These are phyloP conservation scores for Spondyliosoma cantharus DNA, from an alignment of 2,797 vertebrate species.

Conservation along the genomic window DNA sequence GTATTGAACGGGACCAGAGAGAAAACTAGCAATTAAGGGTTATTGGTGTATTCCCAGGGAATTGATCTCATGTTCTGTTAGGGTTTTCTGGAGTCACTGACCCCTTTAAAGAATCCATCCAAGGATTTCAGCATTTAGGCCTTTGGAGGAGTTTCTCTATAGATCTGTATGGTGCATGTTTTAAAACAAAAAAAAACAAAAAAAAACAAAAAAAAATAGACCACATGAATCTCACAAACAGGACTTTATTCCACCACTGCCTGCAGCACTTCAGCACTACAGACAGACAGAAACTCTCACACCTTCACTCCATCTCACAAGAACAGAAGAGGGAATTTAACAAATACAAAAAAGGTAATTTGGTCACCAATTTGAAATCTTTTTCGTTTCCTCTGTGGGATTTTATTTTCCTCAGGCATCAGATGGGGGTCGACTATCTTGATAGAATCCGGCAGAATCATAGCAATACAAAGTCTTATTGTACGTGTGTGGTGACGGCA, in stretches of 20 bases:
- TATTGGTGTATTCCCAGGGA: not conserved
- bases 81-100: no score
- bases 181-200: no score
- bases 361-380: conserved; percentile 77
- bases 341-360: conserved; percentile 78
- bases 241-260: conserved; percentile 84
- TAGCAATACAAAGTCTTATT: conserved; percentile 25
- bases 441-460: conserved; percentile 56
- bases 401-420: conserved; percentile 47
- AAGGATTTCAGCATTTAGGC: not conserved
- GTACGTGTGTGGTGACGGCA: conserved; percentile 27
- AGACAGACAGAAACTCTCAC: conserved; percentile 71
- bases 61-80: not conserved
- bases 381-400: conserved; percentile 57
- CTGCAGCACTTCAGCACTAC: conserved; percentile 60
- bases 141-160: not conserved
- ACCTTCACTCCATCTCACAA: conserved; percentile 67
- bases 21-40: not conserved
- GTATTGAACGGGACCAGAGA: not conserved
- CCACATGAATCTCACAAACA: conserved; percentile 80
- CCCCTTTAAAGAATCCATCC: not conserved
- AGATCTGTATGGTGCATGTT: not conserved
- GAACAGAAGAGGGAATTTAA: conserved; percentile 78
- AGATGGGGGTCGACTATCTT: conserved; percentile 38
- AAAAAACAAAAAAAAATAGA: not conserved